phyloP scores from a whole-genome alignment of 1,140 invertebrate genomes.

The Diprion similis region DNA sequence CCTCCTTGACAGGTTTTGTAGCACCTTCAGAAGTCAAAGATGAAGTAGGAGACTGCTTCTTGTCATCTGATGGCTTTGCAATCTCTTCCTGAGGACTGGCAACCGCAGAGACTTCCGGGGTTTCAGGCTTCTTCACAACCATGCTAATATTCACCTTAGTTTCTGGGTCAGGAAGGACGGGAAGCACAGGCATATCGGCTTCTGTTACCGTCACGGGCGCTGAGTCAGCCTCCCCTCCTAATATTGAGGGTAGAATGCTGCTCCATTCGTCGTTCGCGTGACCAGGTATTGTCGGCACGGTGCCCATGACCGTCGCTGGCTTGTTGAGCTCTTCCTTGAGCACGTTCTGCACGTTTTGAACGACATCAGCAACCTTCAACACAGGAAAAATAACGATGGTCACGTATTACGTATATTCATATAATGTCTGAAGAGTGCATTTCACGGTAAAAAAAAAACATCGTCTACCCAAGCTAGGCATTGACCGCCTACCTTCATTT shows the following conservation, averaged over 20 bases:
- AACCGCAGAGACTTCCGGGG: neutral
- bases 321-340: conserved; percentile 79
- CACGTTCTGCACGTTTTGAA: conserved; percentile 82
- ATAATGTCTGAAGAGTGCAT: neutral
- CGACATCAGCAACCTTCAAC: conserved; percentile 74
- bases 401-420: too few relatives aligned
- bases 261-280: conserved; percentile 71
- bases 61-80: neutral
- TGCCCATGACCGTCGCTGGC: conserved; percentile 61
- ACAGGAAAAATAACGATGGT: conserved; percentile 11
- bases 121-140: neutral
- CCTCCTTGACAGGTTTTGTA: neutral
- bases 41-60: neutral
- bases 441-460: neutral
- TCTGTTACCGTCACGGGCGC: conserved; percentile 63
- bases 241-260: conserved; percentile 78
- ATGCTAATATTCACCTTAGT: conserved; percentile 47
- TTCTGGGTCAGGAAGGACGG: conserved; percentile 66
- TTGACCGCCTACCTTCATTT: conserved; percentile 38
- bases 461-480: conserved; percentile 28
- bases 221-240: conserved; percentile 72
- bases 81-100: conserved; percentile 21
- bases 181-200: conserved; percentile 38
- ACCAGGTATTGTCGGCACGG: conserved; percentile 71
- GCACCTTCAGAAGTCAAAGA: neutral